Percentiles rank a stretch among this genome's conserved stretches.
Conservation (phyloP, 2,113 vertebrate species). For the Brachyistius frenatus region DNA sequence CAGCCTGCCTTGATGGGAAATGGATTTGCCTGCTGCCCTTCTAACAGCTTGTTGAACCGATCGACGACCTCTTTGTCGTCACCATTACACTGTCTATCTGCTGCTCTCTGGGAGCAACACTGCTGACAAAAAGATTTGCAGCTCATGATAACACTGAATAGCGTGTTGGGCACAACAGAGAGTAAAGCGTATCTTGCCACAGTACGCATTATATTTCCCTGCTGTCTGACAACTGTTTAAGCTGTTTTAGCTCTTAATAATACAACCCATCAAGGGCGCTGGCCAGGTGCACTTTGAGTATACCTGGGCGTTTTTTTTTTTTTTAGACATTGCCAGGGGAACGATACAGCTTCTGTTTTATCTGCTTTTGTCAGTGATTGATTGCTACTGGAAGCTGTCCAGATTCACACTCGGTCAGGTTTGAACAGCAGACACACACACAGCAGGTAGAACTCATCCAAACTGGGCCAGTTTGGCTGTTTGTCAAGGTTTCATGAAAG, state of each 20-base stretch:
- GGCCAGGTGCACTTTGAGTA: slow-evolving; percentile 60
- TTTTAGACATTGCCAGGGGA: slow-evolving; percentile 53
- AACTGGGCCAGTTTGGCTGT: slow-evolving; percentile 49
- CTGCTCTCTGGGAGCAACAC: slow-evolving; percentile 42
- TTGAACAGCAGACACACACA: slow-evolving; percentile 37
- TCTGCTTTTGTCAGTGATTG: slow-evolving; percentile 68
- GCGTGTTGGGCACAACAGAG: background rate
- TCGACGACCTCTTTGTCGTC: slow-evolving; percentile 38
- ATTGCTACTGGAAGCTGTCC: slow-evolving; percentile 64
- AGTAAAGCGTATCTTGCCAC: slow-evolving; percentile 12
- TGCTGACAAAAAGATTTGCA: slow-evolving; percentile 46
- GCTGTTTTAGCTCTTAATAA: slow-evolving; percentile 40
- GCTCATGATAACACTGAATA: slow-evolving; percentile 19
- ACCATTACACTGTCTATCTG: slow-evolving; percentile 15
- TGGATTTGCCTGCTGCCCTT: slow-evolving; percentile 48
- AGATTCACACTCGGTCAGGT: slow-evolving; percentile 53
- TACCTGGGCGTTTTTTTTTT: slow-evolving; percentile 23
- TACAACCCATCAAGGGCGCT: slow-evolving; percentile 39
- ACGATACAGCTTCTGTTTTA: slow-evolving; percentile 53
- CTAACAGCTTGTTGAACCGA: slow-evolving; percentile 40
- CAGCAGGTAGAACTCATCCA: slow-evolving; percentile 51
- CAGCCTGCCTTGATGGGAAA: slow-evolving; percentile 28
- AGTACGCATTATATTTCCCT: slow-evolving; percentile 22
- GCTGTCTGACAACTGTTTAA: slow-evolving; percentile 34
- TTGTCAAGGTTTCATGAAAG: slow-evolving; percentile 60